A percentile compares a stretch with the other conserved stretches of the same genome.
phyloP scores from a whole-genome alignment of 2,888 invertebrate species.

The Drosophila bunnanda region DNA sequence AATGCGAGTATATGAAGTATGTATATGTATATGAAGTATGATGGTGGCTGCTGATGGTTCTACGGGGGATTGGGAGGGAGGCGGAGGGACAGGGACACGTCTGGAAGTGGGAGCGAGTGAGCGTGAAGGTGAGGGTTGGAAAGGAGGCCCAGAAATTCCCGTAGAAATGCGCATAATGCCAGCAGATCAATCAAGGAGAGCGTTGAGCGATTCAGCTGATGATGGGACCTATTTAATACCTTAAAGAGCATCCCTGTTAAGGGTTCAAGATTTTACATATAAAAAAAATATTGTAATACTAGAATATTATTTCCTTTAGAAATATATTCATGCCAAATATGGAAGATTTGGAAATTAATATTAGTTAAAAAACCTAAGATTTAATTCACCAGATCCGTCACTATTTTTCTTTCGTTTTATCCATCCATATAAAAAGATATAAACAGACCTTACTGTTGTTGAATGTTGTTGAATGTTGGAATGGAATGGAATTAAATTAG shows the following conservation, averaged over 20 bases:
- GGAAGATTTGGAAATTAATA: no score
- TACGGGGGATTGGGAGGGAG: neutral
- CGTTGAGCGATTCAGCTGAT: neutral
- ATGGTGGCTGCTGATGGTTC: slow-evolving; percentile 28
- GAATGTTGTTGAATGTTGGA: no score
- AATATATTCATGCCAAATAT: no score
- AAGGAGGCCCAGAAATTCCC: slow-evolving; percentile 12
- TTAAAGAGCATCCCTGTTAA: neutral
- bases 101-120: slow-evolving; percentile 19
- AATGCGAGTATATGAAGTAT: slow-evolving; percentile 11
- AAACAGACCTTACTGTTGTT: no score
- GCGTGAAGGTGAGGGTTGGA: neutral
- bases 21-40: slow-evolving; percentile 26
- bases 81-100: slow-evolving; percentile 5
- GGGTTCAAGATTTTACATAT: neutral
- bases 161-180: slow-evolving; percentile 21
- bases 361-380: neutral
- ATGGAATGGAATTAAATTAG: no score
- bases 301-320: no score
- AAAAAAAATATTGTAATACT: no score
- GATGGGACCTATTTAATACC: neutral
- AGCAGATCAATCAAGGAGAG: slow-evolving; percentile 24
- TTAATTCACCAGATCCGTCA: neutral
- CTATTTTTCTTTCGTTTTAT: no score
- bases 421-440: neutral